Conservation (phyloP, 2,797 vertebrate genomes). For the Pseudochirops cupreus region DNA sequence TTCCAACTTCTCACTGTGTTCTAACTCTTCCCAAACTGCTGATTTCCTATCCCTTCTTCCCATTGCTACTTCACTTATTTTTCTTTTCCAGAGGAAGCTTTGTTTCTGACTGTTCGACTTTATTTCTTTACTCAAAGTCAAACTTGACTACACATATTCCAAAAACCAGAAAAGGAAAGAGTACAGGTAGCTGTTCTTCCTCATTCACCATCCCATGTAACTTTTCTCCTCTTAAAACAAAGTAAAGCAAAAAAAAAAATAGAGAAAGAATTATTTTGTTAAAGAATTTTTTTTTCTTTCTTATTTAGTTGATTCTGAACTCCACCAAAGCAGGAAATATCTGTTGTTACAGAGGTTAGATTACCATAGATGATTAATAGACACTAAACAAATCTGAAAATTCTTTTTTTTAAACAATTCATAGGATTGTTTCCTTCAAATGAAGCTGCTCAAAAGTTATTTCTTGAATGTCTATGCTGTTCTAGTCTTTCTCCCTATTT, state of each 20-base stretch:
- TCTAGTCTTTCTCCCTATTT: neutral
- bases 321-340: neutral
- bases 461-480: conserved; percentile 20
- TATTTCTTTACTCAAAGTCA: neutral
- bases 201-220: neutral
- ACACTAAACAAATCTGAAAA: conserved; percentile 24
- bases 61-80: neutral
- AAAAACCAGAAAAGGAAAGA: neutral
- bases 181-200: neutral
- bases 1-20: neutral
- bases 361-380: neutral
- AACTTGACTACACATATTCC: conserved; percentile 8
- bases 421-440: conserved; percentile 1
- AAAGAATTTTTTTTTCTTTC: neutral
- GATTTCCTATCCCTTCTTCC: neutral
- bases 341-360: neutral
- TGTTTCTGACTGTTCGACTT: neutral
- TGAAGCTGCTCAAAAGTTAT: neutral
- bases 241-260: neutral
- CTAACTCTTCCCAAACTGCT: neutral
- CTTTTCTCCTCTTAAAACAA: neutral
- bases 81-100: neutral
- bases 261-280: neutral
- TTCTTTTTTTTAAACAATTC: neutral
- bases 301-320: neutral